phyloP scores from a whole-genome alignment of 2,797 vertebrate species.

The Martes flavigula region DNA sequence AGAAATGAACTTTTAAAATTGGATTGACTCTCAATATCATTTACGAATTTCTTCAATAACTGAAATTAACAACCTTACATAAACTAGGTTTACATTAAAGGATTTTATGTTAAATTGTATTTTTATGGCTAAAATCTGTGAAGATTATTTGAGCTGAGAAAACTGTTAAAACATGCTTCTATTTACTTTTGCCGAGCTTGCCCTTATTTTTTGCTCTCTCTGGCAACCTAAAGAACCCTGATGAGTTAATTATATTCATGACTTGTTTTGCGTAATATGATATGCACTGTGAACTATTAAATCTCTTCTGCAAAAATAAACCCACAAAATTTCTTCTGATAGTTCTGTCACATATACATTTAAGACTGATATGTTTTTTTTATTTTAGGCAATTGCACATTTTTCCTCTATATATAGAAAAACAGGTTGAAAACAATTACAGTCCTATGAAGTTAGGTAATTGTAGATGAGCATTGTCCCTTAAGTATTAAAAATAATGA shows the following conservation, averaged over 20 bases:
- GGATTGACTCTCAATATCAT: neutral
- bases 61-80: neutral
- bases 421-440: slow-evolving; percentile 19
- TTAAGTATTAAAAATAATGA: slow-evolving; percentile 16
- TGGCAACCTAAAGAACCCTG: neutral
- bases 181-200: slow-evolving; percentile 19
- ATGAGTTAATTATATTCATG: neutral
- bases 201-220: neutral
- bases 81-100: slow-evolving; percentile 23
- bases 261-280: slow-evolving; percentile 31
- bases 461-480: neutral
- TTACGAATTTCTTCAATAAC: neutral
- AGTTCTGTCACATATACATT: neutral
- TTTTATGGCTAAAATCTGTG: slow-evolving; percentile 24
- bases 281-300: neutral
- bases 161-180: slow-evolving; percentile 12
- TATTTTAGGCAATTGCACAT: neutral
- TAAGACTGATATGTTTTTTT: neutral
- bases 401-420: neutral
- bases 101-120: slow-evolving; percentile 43
- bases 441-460: neutral
- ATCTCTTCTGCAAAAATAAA: neutral
- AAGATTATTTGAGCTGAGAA: slow-evolving; percentile 35
- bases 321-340: slow-evolving; percentile 8
- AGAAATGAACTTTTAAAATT: slow-evolving; percentile 40